Evolutionary conservation across 1,140 invertebrate genomes (phyloP).

Genomic region (Pemphigus obesinymphae): DNA sequence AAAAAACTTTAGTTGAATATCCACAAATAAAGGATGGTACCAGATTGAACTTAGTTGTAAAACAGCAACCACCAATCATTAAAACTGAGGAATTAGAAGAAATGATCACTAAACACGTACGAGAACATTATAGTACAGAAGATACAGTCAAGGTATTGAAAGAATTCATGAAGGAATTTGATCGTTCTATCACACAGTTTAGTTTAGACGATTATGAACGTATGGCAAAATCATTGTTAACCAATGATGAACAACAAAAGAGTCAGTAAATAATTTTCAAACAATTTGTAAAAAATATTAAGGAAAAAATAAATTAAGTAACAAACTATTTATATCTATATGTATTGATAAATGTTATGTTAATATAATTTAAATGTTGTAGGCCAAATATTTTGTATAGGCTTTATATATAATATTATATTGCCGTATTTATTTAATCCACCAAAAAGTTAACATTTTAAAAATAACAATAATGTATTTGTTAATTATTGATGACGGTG

Average conservation of each 20-base stretch:
- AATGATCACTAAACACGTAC: conserved; percentile 45
- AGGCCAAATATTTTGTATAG: conserved; percentile 10
- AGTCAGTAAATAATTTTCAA: not conserved
- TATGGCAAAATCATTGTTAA: conserved; percentile 45
- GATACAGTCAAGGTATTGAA: conserved; percentile 46
- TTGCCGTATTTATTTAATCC: not conserved
- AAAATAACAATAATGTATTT: not conserved
- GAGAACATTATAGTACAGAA: conserved; percentile 43
- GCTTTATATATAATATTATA: conserved; percentile 23
- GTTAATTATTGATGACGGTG: not conserved
- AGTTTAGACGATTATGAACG: conserved; percentile 47
- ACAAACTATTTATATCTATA: not conserved
- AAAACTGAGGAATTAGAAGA: conserved; percentile 38
- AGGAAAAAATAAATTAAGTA: conserved; percentile 10
- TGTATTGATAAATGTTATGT: not conserved
- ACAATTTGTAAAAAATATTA: not conserved
- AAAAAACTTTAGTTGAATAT: conserved; percentile 46
- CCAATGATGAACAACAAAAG: conserved; percentile 42
- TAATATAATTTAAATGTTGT: conserved; percentile 1
- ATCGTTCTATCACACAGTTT: conserved; percentile 44
- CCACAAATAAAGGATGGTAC: conserved; percentile 47
- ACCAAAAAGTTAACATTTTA: conserved; percentile 13
- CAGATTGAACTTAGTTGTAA: conserved; percentile 46
- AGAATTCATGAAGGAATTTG: conserved; percentile 48
- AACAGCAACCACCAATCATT: conserved; percentile 33